These are phyloP conservation scores for Camponotus floridanus DNA, from an alignment of 1,140 invertebrate species.

Conservation along the genomic window DNA sequence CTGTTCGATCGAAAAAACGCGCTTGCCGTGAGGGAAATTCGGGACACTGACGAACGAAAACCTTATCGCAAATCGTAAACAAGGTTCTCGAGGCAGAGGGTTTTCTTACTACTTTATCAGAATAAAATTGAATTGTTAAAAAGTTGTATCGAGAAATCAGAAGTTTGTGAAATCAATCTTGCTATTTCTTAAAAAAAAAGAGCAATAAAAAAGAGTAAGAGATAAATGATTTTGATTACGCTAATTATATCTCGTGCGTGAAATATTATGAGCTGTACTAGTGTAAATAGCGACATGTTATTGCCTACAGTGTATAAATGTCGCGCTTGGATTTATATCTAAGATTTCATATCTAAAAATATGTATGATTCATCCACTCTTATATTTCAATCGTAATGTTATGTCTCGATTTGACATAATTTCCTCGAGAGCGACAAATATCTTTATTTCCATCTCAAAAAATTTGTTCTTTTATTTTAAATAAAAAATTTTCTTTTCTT, in stretches of 20 bases:
- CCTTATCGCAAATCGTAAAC: constrained; percentile 61
- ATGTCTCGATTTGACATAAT: constrained; percentile 8
- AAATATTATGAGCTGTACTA: constrained; percentile 14
- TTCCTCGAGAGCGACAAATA: background rate
- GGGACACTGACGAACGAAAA: constrained; percentile 33
- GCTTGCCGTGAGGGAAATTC: constrained; percentile 38
- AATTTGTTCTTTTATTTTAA: background rate
- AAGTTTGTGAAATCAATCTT: background rate
- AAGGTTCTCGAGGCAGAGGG: constrained; percentile 47
- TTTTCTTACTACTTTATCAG: background rate
- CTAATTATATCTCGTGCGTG: constrained; percentile 27
- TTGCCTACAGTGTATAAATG: constrained; percentile 3
- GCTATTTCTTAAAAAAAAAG: background rate
- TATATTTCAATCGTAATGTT: background rate
- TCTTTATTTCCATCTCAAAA: background rate
- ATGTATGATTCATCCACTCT: constrained; percentile 23
- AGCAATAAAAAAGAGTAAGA: background rate
- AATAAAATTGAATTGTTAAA: background rate
- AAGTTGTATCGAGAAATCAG: background rate
- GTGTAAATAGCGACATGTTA: background rate
- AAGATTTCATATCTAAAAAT: constrained; percentile 50
- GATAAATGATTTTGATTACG: constrained; percentile 5
- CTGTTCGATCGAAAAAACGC: constrained; percentile 61
- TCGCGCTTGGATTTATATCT: constrained; percentile 27
- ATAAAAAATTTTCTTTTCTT: too few relatives aligned